These are phyloP conservation scores for Taenaris catops DNA, from an alignment of 2,888 invertebrate species.

Conservation along the genomic window DNA sequence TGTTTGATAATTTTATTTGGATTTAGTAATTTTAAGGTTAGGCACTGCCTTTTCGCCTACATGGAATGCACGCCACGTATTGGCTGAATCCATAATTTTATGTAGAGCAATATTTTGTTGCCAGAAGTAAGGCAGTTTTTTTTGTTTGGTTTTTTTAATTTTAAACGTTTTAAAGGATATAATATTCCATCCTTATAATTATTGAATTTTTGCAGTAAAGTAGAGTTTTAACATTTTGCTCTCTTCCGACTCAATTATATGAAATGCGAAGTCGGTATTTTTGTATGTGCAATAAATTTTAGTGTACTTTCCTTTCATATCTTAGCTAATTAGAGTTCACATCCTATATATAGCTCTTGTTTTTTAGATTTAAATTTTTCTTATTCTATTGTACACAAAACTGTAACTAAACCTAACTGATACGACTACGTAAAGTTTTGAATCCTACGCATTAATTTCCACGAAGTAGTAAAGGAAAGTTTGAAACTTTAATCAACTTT, in stretches of 20 bases:
- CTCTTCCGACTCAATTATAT: constrained; percentile 31
- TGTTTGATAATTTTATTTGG: constrained; percentile 8
- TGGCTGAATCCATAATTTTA: constrained; percentile 32
- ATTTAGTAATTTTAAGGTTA: constrained; percentile 5
- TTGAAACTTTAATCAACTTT: too few species aligned
- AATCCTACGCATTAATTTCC: too few species aligned
- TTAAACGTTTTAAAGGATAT: constrained; percentile 5
- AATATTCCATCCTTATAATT: constrained; percentile 10
- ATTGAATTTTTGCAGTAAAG: constrained; percentile 33
- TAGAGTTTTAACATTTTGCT: constrained; percentile 25
- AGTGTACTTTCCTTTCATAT: constrained; percentile 63
- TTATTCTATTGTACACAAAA: too few species aligned
- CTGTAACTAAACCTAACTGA: too few species aligned
- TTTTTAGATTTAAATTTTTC: constrained; percentile 26
- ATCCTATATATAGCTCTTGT: constrained; percentile 55
- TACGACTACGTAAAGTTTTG: too few species aligned
- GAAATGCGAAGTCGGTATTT: constrained; percentile 55
- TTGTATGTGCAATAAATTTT: constrained; percentile 75
- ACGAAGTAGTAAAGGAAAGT: too few species aligned
- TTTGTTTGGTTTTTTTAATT: constrained; percentile 30
- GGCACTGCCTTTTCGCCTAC: constrained; percentile 10
- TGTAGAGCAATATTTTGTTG: constrained; percentile 29
- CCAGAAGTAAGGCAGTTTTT: constrained; percentile 38
- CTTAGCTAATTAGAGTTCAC: constrained; percentile 72
- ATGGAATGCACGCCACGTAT: constrained; percentile 4